phyloP scores from a whole-genome alignment of 2,113 vertebrate species.

The Cyanoliseus patagonus region DNA sequence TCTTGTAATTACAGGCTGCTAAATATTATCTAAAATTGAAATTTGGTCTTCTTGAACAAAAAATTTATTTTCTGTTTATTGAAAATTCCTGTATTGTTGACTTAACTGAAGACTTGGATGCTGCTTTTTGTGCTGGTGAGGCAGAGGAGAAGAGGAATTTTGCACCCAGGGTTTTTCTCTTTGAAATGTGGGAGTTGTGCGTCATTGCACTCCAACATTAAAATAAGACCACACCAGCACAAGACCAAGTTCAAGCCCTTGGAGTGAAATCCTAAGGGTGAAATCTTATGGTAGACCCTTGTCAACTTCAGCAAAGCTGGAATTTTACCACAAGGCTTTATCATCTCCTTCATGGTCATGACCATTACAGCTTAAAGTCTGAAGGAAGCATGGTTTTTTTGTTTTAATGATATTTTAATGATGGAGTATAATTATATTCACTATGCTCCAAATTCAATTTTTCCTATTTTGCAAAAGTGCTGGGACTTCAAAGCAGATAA shows the following conservation, averaged over 20 bases:
- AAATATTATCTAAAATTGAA: background rate
- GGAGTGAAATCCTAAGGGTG: background rate
- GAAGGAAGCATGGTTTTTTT: background rate
- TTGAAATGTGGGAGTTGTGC: background rate
- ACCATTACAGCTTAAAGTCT: background rate
- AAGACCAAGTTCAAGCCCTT: background rate
- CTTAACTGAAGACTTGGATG: background rate
- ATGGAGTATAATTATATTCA: conserved; percentile 6
- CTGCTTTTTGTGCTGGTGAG: background rate
- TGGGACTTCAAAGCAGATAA: conserved; percentile 30
- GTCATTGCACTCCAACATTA: background rate
- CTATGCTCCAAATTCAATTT: background rate
- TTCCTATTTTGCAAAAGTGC: conserved; percentile 23
- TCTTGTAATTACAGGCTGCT: background rate
- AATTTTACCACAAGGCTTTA: background rate
- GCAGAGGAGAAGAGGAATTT: background rate
- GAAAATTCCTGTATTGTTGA: background rate
- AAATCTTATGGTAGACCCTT: background rate
- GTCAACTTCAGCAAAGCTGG: background rate
- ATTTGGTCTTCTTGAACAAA: background rate
- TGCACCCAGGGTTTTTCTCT: background rate
- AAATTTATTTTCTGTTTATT: background rate
- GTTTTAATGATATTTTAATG: background rate
- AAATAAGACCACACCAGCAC: background rate
- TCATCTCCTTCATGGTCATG: background rate